Base-by-base conservation (phyloP, 92 coral and sea anemone species). In the Virgularia gustaviana region DNA sequence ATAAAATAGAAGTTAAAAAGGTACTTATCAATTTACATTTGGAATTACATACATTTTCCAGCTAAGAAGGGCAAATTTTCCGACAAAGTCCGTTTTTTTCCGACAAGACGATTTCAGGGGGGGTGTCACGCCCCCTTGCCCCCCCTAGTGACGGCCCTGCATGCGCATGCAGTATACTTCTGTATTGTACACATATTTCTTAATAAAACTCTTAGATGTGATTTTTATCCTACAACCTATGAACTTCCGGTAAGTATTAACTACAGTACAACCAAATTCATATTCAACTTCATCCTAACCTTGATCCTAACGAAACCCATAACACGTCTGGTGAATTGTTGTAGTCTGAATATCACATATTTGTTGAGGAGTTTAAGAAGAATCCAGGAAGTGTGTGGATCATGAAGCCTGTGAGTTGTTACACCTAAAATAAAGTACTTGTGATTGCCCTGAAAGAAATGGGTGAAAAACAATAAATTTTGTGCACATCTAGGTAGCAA, bases 311-410 rank as follows among this genome's bases (percentile, higher is more conserved):
- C 15, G 45, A 39, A 15, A 31, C 6, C 53, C n/a, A 22, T 15
- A 9, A 8, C 15, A 24, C 9, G 29, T 27, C 75, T 38, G 1
- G 5, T 68, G 3, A n/a, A 23, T 32, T 43, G 7, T 45, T 63
- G 28, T 55, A 90, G 97, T 85, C 86, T 87, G 97, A 90, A 73
- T 90, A 90, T 57, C 97, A 90, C 58, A 90, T 90, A 42, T 90
- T 90, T 83, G 97, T 90, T 6, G 97, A 90, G 51, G 97, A 90
- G 67, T 88, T 88, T 62, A 88, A 91, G 76, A 86, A 89, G 60
- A 91, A 91, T 57, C 97, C 97, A 32, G 97, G 97, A 2, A 83
- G 96, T 33, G 90, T 87, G 22, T 91, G 97, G 97, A 91, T 91
- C 33, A 91, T 91, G 97, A 91, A 91, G 63, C 97, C 97, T 44